Conservation (phyloP, 2,797 vertebrate genomes). For the Chromis chromis region DNA sequence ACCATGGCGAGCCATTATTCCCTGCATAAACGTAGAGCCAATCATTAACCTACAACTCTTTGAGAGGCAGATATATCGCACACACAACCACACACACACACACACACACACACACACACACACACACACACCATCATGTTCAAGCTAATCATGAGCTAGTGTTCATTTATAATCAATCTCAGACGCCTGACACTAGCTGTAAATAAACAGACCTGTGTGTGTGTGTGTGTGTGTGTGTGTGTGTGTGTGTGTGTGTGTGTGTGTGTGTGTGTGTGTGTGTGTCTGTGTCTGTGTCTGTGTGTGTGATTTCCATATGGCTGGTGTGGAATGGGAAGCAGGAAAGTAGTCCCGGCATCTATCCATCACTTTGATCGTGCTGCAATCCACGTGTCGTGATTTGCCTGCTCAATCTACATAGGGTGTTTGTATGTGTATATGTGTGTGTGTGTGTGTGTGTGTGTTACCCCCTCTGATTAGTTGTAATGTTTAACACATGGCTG, state of each 20-base stretch:
- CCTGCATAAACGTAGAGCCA: conserved; percentile 26
- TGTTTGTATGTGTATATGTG: conserved; percentile 31
- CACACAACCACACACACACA: conserved; percentile 22
- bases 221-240: conserved; percentile 41
- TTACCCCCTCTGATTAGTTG: conserved; percentile 63
- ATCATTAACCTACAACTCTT: conserved; percentile 51
- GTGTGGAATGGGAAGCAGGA: conserved; percentile 51
- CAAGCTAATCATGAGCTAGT: conserved; percentile 69
- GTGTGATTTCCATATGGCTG: conserved; percentile 49
- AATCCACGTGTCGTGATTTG: conserved; percentile 56
- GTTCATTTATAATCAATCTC: conserved; percentile 78
- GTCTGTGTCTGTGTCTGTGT: conserved; percentile 33
- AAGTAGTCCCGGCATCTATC: conserved; percentile 62
- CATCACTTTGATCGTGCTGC: conserved; percentile 60
- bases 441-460: conserved; percentile 28
- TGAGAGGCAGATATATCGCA: conserved; percentile 35
- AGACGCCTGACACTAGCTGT: conserved; percentile 55
- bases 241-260: conserved; percentile 29
- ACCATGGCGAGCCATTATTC: conserved; percentile 43
- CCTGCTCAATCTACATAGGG: conserved; percentile 40
- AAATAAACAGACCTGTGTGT: conserved; percentile 67
- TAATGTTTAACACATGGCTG: conserved; percentile 78
- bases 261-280: conserved; percentile 41
- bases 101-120: conserved; percentile 32
- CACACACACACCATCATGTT: conserved; percentile 41